Conservation (phyloP, 2,888 invertebrate species). For the Chalcis sispes region DNA sequence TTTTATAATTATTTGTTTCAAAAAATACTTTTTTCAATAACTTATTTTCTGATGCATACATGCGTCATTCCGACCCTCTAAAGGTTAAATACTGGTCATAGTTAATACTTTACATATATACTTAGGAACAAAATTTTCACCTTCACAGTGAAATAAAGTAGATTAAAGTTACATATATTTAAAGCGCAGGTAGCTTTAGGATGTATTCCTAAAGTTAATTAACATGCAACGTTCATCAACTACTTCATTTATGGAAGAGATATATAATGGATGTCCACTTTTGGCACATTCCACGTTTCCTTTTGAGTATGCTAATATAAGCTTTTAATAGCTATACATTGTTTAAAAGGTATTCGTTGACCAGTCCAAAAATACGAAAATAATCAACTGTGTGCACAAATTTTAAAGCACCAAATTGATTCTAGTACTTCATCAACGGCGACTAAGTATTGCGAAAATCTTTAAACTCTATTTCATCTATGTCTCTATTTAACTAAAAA, state of each 20-base stretch:
- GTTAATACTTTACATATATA: constrained; percentile 39
- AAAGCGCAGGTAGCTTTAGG: not conserved
- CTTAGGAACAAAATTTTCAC: not conserved
- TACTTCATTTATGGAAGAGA: constrained; percentile 34
- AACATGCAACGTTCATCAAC: constrained; percentile 44
- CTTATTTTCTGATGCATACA: too few relatives aligned
- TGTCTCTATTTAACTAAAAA: too few relatives aligned
- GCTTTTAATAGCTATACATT: constrained; percentile 39
- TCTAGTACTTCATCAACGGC: not conserved
- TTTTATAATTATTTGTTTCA: too few relatives aligned
- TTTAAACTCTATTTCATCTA: too few relatives aligned
- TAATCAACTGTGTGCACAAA: not conserved
- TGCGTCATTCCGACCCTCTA: too few relatives aligned
- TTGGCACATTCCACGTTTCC: constrained; percentile 32
- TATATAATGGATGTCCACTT: constrained; percentile 40
- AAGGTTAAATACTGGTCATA: constrained; percentile 38
- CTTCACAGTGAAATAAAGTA: constrained; percentile 1
- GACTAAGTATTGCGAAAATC: not conserved
- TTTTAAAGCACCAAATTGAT: constrained; percentile 1
- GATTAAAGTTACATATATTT: constrained; percentile 20
- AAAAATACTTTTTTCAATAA: too few relatives aligned
- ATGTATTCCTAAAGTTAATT: constrained; percentile 28
- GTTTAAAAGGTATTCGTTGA: constrained; percentile 48
- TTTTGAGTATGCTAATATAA: constrained; percentile 50
- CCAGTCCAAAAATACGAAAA: not conserved